Evolutionary conservation across 2,797 vertebrate species (phyloP).

Genomic region (Rhodeus uyekii): DNA sequence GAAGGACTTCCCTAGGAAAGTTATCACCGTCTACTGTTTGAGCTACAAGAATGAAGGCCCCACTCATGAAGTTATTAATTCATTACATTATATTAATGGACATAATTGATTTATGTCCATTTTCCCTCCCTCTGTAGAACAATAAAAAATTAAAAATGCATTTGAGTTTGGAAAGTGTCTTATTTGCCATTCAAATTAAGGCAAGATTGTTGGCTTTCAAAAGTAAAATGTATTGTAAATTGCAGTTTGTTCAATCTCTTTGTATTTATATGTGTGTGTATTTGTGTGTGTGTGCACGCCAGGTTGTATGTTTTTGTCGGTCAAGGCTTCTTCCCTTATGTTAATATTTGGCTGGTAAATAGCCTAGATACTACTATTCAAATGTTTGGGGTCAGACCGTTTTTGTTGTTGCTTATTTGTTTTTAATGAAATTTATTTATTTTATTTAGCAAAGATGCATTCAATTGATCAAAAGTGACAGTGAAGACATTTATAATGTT

Average conservation of each 20-base stretch:
- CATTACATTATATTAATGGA: background rate
- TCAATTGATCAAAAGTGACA: background rate
- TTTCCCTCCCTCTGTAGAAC: background rate
- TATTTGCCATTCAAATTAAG: background rate
- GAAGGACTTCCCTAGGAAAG: background rate
- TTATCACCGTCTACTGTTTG: background rate
- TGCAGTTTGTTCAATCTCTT: background rate
- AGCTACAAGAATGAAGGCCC: background rate
- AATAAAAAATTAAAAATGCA: background rate
- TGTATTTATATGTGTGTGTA: conserved; percentile 7
- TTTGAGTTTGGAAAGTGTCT: background rate
- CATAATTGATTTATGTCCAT: too few species aligned
- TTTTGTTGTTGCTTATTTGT: background rate
- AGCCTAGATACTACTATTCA: background rate
- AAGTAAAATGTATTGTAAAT: background rate
- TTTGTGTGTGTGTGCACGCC: background rate
- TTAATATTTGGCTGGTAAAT: background rate
- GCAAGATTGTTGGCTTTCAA: background rate
- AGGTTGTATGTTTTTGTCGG: background rate
- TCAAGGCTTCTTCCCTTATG: conserved; percentile 35
- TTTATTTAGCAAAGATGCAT: background rate
- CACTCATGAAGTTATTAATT: background rate
- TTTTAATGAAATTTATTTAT: background rate
- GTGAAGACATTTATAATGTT: background rate
- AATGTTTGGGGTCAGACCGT: background rate